A percentile compares a stretch with the other conserved stretches of the same genome.
phyloP scores from a whole-genome alignment of 2,888 invertebrate genomes.

The Leptinotarsa rubiginosa region DNA sequence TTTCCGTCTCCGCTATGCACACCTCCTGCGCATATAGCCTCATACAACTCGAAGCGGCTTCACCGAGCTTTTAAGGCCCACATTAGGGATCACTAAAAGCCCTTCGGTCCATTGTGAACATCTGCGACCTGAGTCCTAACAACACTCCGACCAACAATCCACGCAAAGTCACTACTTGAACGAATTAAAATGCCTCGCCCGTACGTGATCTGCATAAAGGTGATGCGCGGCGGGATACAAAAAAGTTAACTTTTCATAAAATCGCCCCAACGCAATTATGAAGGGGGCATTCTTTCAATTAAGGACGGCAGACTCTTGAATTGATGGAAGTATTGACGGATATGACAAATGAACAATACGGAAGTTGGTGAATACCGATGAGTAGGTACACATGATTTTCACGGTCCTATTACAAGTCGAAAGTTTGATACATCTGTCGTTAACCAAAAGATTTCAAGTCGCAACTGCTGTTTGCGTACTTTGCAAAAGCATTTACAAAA shows the following conservation, averaged over 20 bases:
- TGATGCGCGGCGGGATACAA: not conserved
- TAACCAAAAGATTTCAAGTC: too few species aligned
- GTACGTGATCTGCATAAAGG: constrained; percentile 14
- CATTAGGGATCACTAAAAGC: constrained; percentile 33
- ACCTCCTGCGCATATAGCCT: not conserved
- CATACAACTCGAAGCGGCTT: not conserved
- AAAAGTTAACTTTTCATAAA: constrained; percentile 2
- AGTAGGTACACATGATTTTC: too few species aligned
- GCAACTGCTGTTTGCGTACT: too few species aligned
- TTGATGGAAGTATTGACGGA: not conserved
- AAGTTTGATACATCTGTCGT: too few species aligned
- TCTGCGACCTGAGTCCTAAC: constrained; percentile 29
- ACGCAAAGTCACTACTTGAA: constrained; percentile 15
- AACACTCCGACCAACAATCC: constrained; percentile 5
- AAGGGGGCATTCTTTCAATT: not conserved
- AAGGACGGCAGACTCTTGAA: not conserved
- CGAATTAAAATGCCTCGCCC: constrained; percentile 19
- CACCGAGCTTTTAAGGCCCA: constrained; percentile 12
- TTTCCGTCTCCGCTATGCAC: not conserved
- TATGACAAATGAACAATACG: not conserved
- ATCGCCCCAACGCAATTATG: not conserved
- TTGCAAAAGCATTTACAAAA: too few species aligned
- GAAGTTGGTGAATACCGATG: too few species aligned
- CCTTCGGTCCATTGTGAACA: constrained; percentile 32
- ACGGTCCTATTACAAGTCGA: too few species aligned